Evolutionary conservation across 2,888 invertebrate species (phyloP), one percentile per base, ranked within the genome.

Genomic region (Dasypolia templi): DNA sequence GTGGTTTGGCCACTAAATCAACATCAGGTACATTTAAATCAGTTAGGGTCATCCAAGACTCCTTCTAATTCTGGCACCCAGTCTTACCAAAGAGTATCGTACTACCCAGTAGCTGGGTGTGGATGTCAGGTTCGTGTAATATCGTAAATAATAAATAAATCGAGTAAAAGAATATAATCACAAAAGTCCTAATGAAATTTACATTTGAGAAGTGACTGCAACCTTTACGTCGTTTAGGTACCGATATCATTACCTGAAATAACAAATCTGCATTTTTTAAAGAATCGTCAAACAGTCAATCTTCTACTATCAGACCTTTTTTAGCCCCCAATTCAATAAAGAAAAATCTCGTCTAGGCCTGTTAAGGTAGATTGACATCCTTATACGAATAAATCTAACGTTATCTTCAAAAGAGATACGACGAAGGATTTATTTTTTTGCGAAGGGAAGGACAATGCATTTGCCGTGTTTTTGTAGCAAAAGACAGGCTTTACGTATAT

Each of bases 401-500:
- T 91, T 93, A 93, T 94, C 93, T 87, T 64, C 75, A 76, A 81
- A 79, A 63, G 70, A 86, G 88, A 90, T 89, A 90, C 77, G 84
- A 72, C 73, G 42, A 65, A 80, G 77, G 89, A 91, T 91, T 91
- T 91, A 91, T 91, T 89, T 84, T 92, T 91, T 90, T 88, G 90
- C 89, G 84, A 87, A 91, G 92, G 93, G 89, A 87, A 90, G 88
- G 88, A 88, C 90, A 90, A 91, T 91, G 92, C 93, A 90, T 92
- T 92, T 91, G 89, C 91, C 91, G 85, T 92, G 92, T 92, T 92
- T 90, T 87, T 86, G 87, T 87, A 89, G 89, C 87, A 83, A 90
- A 91, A 91, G 88, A 91, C 90, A 88, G 91, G 90, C 91, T 91
- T 91, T 89, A 90, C 87, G 90, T 90, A 89, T 91, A 95, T 93